Evolutionary conservation across 2,113 vertebrate genomes (phyloP).

Genomic region (Myiopsitta monachus): DNA sequence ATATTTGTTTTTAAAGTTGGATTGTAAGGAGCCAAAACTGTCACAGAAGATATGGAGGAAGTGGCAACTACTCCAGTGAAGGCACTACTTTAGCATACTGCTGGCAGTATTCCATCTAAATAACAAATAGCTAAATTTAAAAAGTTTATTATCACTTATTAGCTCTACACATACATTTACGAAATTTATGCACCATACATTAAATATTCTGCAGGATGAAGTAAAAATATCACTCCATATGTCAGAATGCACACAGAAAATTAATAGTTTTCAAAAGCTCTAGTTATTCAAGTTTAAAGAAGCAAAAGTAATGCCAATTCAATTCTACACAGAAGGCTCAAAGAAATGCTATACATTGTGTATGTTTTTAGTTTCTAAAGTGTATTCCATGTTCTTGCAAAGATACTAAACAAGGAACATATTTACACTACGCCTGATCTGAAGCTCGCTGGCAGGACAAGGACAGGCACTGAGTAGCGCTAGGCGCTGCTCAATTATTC

Average conservation of each 20-base stretch:
- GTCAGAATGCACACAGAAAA: neutral
- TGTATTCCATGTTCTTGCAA: neutral
- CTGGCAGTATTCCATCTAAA: neutral
- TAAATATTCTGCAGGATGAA: neutral
- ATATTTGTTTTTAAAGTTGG: neutral
- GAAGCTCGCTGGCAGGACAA: neutral
- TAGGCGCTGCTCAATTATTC: neutral
- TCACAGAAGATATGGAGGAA: neutral
- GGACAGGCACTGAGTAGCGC: neutral
- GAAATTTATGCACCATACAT: neutral
- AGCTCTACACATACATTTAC: neutral
- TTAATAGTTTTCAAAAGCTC: neutral
- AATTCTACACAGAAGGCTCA: neutral
- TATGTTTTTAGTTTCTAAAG: neutral
- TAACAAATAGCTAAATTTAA: neutral
- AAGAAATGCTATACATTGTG: neutral
- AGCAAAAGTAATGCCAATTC: neutral
- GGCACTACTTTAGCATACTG: neutral
- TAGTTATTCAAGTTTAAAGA: neutral
- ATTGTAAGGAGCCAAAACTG: neutral
- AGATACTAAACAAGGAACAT: neutral
- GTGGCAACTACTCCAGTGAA: neutral
- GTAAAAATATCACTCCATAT: neutral
- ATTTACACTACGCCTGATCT: fast-evolving
- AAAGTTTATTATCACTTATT: neutral